Evolutionary conservation across 1,140 invertebrate genomes (phyloP).

Genomic region (Neelides sp.): DNA sequence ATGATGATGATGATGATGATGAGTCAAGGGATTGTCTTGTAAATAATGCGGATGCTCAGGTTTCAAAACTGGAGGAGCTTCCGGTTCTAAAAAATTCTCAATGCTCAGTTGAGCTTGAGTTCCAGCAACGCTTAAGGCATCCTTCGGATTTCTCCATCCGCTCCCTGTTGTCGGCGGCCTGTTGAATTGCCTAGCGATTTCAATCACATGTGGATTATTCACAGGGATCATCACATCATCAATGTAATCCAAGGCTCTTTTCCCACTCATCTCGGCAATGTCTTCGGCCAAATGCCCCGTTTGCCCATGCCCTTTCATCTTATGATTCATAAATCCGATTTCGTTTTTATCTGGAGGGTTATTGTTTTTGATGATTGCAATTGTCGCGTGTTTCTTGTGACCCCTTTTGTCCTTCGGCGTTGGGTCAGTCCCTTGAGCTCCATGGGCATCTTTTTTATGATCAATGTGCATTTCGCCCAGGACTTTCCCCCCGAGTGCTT

Average conservation of each 20-base stretch:
- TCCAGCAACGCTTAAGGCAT: too few species aligned
- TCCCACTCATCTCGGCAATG: constrained; percentile 23
- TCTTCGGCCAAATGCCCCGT: constrained; percentile 25
- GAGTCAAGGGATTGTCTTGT: too few species aligned
- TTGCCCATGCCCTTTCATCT: constrained; percentile 11
- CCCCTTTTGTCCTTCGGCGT: background rate
- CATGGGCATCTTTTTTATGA: constrained; percentile 13
- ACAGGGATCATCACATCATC: constrained; percentile 22
- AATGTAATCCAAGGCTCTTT: constrained; percentile 6
- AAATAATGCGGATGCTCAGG: too few species aligned
- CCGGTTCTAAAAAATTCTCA: too few species aligned
- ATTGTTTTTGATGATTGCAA: constrained; percentile 24
- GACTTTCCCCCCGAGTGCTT: constrained; percentile 21
- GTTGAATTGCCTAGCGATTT: too few species aligned
- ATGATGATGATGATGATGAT: too few species aligned
- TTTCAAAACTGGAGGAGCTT: too few species aligned
- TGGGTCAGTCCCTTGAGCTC: background rate
- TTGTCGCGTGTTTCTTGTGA: constrained; percentile 17
- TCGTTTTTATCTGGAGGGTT: constrained; percentile 1
- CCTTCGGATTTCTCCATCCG: too few species aligned
- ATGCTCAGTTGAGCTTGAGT: too few species aligned
- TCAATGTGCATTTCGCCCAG: constrained; percentile 25
- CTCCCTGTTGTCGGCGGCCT: too few species aligned
- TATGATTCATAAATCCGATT: background rate
- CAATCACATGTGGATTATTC: too few species aligned